Percentiles rank a stretch among this genome's conserved stretches.
phyloP scores from a whole-genome alignment of 2,113 vertebrate species.

The Crotalus tigris region DNA sequence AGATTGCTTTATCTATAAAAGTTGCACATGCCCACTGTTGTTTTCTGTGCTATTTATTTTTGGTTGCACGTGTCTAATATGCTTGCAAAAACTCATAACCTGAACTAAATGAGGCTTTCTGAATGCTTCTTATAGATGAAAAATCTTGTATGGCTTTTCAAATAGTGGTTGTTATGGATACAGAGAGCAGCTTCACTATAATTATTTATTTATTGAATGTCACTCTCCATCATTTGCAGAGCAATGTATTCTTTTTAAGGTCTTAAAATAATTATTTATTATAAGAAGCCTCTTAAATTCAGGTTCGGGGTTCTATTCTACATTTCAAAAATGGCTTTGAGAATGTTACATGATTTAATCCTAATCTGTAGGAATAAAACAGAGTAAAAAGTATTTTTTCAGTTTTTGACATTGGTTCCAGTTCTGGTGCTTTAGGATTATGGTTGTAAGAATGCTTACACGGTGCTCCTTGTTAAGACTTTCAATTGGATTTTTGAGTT shows the following conservation, averaged over 20 bases:
- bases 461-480: neutral
- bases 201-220: slow-evolving; percentile 11
- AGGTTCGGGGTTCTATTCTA: slow-evolving; percentile 45
- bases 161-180: neutral
- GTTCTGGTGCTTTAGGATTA: neutral
- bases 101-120: slow-evolving; percentile 14
- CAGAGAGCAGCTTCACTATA: neutral
- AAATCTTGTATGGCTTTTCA: slow-evolving; percentile 24
- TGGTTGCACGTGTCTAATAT: neutral
- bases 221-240: slow-evolving; percentile 37
- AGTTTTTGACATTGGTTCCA: slow-evolving; percentile 20
- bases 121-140: slow-evolving; percentile 26
- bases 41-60: neutral
- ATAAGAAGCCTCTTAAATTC: slow-evolving; percentile 25
- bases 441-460: slow-evolving; percentile 4
- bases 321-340: slow-evolving; percentile 59
- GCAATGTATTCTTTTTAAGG: slow-evolving; percentile 60
- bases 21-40: neutral
- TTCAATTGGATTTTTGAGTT: neutral
- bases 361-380: slow-evolving; percentile 35
- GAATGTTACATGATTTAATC: slow-evolving; percentile 44
- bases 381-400: slow-evolving; percentile 50
- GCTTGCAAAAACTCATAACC: slow-evolving; percentile 28
- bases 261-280: slow-evolving; percentile 47
- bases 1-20: slow-evolving; percentile 1